Evolutionary conservation across 2,113 vertebrate species (phyloP).

Genomic region (Plectropomus leopardus): DNA sequence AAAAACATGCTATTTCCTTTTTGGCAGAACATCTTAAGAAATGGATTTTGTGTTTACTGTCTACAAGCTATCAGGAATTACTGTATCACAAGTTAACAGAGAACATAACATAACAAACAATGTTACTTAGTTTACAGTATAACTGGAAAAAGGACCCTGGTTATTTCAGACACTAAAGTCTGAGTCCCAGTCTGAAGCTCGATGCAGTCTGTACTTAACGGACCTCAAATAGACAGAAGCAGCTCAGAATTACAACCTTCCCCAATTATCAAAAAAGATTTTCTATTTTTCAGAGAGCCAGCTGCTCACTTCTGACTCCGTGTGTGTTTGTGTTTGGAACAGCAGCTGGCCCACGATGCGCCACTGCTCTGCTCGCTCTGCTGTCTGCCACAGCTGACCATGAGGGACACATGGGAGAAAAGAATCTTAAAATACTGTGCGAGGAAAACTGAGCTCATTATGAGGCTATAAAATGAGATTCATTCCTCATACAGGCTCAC

Average conservation of each 20-base stretch:
- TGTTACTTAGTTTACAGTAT: slow-evolving; percentile 26
- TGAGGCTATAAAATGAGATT: slow-evolving; percentile 58
- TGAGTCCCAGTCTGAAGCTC: slow-evolving; percentile 33
- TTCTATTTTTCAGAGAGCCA: slow-evolving; percentile 66
- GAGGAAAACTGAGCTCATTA: slow-evolving; percentile 49
- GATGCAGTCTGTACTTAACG: slow-evolving; percentile 71
- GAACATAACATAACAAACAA: slow-evolving; percentile 10
- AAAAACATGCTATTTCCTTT: neutral
- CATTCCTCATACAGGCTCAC: slow-evolving; percentile 24
- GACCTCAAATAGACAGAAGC: slow-evolving; percentile 71
- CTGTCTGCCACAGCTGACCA: slow-evolving; percentile 57
- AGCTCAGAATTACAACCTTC: slow-evolving; percentile 76
- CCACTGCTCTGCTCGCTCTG: slow-evolving; percentile 22
- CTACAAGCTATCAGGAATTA: slow-evolving; percentile 7
- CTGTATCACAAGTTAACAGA: slow-evolving; percentile 19
- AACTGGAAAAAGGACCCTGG: slow-evolving; percentile 12
- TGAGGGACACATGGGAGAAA: slow-evolving; percentile 34
- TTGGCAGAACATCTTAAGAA: slow-evolving; percentile 45
- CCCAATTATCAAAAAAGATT: slow-evolving; percentile 70
- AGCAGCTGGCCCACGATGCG: slow-evolving; percentile 44
- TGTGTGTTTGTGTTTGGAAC: slow-evolving; percentile 29
- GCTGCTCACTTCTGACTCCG: slow-evolving; percentile 44
- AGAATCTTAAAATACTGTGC: slow-evolving; percentile 73
- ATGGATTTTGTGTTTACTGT: slow-evolving; percentile 12
- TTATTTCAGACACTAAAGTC: slow-evolving; percentile 53